These are phyloP conservation scores for Cryptosula pallasiana DNA, from an alignment of 2,888 invertebrate species.

Conservation along the genomic window DNA sequence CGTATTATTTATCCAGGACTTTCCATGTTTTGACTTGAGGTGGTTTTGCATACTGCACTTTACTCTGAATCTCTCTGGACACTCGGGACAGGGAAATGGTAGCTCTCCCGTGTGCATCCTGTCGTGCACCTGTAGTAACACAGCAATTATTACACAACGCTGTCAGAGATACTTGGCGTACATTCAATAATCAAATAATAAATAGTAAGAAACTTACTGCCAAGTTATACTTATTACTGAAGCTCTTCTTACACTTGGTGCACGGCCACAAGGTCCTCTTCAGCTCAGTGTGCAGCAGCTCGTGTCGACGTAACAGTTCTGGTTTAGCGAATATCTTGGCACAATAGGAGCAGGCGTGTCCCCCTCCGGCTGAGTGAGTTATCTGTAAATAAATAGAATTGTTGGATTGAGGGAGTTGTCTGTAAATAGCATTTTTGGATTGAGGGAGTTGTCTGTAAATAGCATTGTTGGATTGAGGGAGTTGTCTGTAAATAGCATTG, in stretches of 20 bases:
- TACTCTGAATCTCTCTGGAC: slow-evolving; percentile 11
- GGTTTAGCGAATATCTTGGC: slow-evolving; percentile 20
- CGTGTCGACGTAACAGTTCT: slow-evolving; percentile 1
- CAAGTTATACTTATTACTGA: slow-evolving; percentile 21
- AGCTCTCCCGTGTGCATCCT: slow-evolving; percentile 22
- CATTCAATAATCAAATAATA: no score
- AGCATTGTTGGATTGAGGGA: no score
- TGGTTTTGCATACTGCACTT: slow-evolving; percentile 22
- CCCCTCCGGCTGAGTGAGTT: neutral
- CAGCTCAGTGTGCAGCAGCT: slow-evolving; percentile 14
- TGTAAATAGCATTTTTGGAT: no score
- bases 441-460: no score
- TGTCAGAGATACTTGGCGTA: no score
- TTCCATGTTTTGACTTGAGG: neutral
- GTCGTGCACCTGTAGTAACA: neutral
- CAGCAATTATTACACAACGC: neutral
- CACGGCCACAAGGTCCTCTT: slow-evolving; percentile 12
- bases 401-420: no score
- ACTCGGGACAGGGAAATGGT: slow-evolving; percentile 14
- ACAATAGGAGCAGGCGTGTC: slow-evolving; percentile 18
- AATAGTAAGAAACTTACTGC: neutral
- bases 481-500: no score
- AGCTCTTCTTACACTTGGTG: slow-evolving; percentile 17
- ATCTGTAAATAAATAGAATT: neutral
- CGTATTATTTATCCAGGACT: no score